Conservation (phyloP, 2,797 vertebrate species). For the Rhabdophis nuchalis region DNA sequence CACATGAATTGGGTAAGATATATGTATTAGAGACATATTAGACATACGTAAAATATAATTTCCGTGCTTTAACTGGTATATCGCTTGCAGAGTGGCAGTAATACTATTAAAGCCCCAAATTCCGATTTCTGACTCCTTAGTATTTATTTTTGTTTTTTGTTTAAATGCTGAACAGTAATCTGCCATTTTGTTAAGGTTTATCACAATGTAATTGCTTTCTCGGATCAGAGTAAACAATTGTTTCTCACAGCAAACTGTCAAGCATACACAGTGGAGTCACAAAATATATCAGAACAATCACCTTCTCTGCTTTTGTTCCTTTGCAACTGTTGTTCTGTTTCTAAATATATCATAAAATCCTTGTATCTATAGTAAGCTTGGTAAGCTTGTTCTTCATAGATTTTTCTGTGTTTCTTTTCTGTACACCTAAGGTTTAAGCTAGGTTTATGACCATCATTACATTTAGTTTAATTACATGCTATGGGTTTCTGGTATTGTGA, state of each 20-base stretch:
- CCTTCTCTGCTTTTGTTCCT: not conserved
- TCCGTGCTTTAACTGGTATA: conserved; percentile 9
- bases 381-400: not conserved
- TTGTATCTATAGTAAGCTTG: not conserved
- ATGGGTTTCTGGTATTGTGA: not conserved
- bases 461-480: not conserved
- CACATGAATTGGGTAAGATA: conserved; percentile 91
- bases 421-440: not conserved
- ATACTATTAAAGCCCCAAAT: not conserved
- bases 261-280: not conserved
- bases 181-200: not conserved
- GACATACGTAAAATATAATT: not conserved
- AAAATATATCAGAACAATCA: not conserved
- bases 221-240: not conserved
- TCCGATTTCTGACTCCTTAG: not conserved
- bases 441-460: not conserved
- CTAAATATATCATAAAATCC: not conserved
- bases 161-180: not conserved
- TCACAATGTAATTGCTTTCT: not conserved
- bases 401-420: not conserved
- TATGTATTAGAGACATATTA: not conserved
- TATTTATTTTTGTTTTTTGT: not conserved
- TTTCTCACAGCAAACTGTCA: not conserved
- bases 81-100: not conserved
- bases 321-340: not conserved